Evolutionary conservation across 2,113 vertebrate genomes (phyloP), one percentile per base, ranked within the genome.

Genomic region (Corythaeola cristata): DNA sequence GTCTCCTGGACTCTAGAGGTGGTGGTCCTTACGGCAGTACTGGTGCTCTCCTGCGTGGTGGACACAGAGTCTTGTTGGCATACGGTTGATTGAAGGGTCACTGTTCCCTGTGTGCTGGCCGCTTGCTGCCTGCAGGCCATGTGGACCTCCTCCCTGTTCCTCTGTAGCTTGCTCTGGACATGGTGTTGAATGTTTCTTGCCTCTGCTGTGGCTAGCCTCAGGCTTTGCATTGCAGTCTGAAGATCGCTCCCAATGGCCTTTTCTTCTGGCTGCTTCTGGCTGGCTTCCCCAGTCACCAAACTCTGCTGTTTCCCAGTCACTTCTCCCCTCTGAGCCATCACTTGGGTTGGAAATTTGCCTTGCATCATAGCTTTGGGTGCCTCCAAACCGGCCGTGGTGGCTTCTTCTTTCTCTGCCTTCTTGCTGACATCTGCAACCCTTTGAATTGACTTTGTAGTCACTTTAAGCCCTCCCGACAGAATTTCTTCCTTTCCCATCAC

Each of bases 141-240:
- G 41, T 95, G 95, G 21, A 88, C 59, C 14, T 97, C 94, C 82
- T 97, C 94, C n/a, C 59, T 67, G 66, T 49, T 92, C 39, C 63
- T 89, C 47, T 97, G 96, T 49, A 96, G 92, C 84, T 98, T 99
- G 90, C 86, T 97, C 80, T 98, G 97, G 22, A 98, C 97, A 1
- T 98, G 98, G 37, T 98, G 94, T 68, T 98, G 96, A 78, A 99
- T 97, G 37, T 95, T 98, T 90, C 98, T 98, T 39, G 99, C 99
- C 79, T 99, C 98, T 1, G 97, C 95, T 20, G 98, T 98, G 7
- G 98, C 99, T 69, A 97, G 83, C 66, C 97, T 97, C 39, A 99
- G 98, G 81, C 94, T 98, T 39, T 97, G 95, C 96, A 98, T 98
- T 47, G 99, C 98, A 41, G 95, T 95, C 95, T 98, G 98, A 49